Evolutionary conservation across 2,888 invertebrate species (phyloP).

Genomic region (Lithophane leautieri): DNA sequence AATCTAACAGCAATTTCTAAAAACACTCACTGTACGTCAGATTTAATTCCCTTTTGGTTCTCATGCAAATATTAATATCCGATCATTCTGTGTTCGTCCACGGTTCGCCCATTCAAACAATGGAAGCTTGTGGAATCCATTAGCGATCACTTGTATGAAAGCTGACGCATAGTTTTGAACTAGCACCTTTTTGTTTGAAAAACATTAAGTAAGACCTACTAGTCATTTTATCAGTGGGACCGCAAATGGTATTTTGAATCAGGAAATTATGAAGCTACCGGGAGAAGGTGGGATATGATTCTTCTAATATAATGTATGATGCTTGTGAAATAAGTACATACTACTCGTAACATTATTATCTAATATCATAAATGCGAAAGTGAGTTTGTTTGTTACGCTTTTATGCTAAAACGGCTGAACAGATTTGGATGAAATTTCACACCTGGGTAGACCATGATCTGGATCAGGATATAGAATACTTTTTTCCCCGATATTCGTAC

Average conservation of each 20-base stretch:
- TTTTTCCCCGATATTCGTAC: no score
- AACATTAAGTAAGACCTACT: background rate
- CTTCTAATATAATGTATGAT: background rate
- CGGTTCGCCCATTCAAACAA: slow-evolving; percentile 43
- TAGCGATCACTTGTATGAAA: slow-evolving; percentile 38
- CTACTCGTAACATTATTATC: no score
- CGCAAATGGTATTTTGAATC: background rate
- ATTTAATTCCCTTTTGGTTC: slow-evolving; percentile 15
- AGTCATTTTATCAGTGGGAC: background rate
- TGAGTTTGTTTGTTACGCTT: no score
- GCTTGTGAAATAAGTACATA: background rate
- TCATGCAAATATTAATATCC: slow-evolving; percentile 43
- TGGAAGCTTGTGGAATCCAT: slow-evolving; percentile 45
- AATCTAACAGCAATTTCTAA: slow-evolving; percentile 3
- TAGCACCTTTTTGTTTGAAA: background rate
- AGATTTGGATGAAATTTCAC: no score
- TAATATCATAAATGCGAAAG: no score
- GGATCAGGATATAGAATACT: no score
- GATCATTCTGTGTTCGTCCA: slow-evolving; percentile 12
- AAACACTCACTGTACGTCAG: slow-evolving; percentile 4
- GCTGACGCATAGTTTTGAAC: background rate
- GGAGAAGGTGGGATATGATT: background rate
- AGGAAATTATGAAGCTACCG: background rate
- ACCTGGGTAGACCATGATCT: no score
- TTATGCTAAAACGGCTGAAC: no score